Percentiles rank a stretch among this genome's conserved stretches.
Conservation (phyloP, 2,888 invertebrate genomes). For the Zootermopsis nevadensis region DNA sequence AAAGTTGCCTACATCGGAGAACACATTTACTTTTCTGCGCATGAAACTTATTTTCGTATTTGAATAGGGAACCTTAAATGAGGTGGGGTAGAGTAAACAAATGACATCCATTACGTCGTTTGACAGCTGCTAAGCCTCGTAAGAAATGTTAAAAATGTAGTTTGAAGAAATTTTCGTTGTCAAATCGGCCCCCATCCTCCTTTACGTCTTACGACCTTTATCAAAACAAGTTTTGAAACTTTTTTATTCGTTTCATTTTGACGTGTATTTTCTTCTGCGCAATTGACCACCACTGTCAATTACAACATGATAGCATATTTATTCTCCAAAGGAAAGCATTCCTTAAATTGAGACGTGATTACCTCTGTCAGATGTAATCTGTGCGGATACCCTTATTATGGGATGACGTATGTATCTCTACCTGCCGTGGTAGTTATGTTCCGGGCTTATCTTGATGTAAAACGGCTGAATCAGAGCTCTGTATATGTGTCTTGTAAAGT, state of each 20-base stretch:
- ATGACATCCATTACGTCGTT: neutral
- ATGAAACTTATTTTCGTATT: too few relatives aligned
- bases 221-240: neutral
- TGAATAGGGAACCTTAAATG: too few relatives aligned
- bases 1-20: too few relatives aligned
- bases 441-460: conserved; percentile 31
- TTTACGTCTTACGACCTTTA: neutral
- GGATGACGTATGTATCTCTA: conserved; percentile 4
- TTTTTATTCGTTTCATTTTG: neutral
- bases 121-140: neutral
- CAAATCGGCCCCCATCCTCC: neutral
- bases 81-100: neutral
- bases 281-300: neutral
- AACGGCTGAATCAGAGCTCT: conserved; percentile 32
- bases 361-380: conserved; percentile 32
- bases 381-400: conserved; percentile 19
- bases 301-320: neutral
- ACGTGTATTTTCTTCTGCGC: neutral
- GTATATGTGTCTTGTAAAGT: neutral
- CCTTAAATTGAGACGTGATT: conserved; percentile 29
- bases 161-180: neutral
- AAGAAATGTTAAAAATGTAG: conserved; percentile 6
- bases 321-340: conserved; percentile 14
- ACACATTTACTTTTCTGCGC: too few relatives aligned
- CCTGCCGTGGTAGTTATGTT: neutral